Evolutionary conservation across 2,888 invertebrate genomes (phyloP).

Genomic region (Yponomeuta sedellus): DNA sequence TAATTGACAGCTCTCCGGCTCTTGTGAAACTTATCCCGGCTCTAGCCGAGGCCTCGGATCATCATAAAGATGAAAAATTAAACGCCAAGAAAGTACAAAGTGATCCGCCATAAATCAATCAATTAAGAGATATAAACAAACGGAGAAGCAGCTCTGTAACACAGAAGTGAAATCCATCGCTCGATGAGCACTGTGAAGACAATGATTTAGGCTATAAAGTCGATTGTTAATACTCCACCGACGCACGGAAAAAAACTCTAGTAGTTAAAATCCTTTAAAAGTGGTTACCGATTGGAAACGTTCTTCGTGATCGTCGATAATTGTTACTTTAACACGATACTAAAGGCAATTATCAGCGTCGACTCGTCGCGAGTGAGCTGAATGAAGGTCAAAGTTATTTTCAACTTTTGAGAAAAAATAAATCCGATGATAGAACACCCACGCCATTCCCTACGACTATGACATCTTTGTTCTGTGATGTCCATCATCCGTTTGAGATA

Average conservation of each 20-base stretch:
- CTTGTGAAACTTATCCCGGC: conserved; percentile 3
- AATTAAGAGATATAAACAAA: neutral
- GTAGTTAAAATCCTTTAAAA: conserved; percentile 8
- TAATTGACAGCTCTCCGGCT: neutral
- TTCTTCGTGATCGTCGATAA: conserved; percentile 15
- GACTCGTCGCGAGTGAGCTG: neutral
- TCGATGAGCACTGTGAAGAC: neutral
- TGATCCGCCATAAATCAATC: conserved; percentile 2
- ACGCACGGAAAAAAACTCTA: conserved; percentile 2
- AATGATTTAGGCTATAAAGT: neutral
- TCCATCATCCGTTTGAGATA: neutral
- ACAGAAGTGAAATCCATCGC: conserved; percentile 7
- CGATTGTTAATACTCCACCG: neutral
- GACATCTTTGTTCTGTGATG: neutral
- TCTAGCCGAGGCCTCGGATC: neutral
- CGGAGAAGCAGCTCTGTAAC: neutral
- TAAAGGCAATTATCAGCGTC: conserved; percentile 16
- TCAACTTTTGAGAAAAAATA: neutral
- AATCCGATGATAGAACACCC: neutral
- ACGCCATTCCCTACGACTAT: neutral
- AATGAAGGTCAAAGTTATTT: conserved; percentile 9
- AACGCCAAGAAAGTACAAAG: neutral
- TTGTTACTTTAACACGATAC: conserved; percentile 18
- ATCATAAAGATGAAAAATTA: conserved; percentile 7
- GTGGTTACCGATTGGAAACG: conserved; percentile 18